These are phyloP conservation scores for Parnassius apollo DNA, from an alignment of 2,888 invertebrate species.

Conservation along the genomic window DNA sequence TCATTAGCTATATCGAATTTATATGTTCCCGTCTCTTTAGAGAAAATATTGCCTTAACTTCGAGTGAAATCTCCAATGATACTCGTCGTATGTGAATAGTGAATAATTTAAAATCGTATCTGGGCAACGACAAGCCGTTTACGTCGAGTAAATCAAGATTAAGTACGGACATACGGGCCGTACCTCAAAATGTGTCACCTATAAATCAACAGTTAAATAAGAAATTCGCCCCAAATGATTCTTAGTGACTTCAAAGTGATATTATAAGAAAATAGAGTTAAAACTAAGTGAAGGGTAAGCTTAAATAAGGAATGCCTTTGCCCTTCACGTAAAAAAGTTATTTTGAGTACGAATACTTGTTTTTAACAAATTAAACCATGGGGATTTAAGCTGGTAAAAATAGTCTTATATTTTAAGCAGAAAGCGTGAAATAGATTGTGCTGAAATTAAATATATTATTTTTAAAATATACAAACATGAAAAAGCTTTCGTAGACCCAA, in stretches of 20 bases:
- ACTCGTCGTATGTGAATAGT: conserved; percentile 53
- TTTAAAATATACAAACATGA: no score
- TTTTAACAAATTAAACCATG: conserved; percentile 27
- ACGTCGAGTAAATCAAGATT: conserved; percentile 74
- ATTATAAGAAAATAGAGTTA: conserved; percentile 41
- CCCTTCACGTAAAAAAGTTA: conserved; percentile 26
- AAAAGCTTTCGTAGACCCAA: no score
- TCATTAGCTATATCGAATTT: background rate
- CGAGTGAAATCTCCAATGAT: conserved; percentile 31
- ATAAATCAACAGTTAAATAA: conserved; percentile 71
- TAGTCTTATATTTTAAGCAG: no score
- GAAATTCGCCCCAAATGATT: conserved; percentile 70
- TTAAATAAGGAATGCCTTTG: background rate
- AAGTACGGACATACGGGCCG: conserved; percentile 63
- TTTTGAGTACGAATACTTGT: conserved; percentile 1
- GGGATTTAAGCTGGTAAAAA: conserved; percentile 2
- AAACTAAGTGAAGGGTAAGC: conserved; percentile 14
- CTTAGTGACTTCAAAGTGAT: conserved; percentile 66
- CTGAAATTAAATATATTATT: no score
- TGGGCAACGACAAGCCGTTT: conserved; percentile 55
- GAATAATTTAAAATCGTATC: conserved; percentile 63
- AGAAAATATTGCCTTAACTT: conserved; percentile 5
- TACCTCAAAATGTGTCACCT: conserved; percentile 66
- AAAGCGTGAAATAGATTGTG: no score
- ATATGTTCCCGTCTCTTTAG: background rate